Base-by-base conservation (phyloP, 1,140 invertebrate genomes). In the Macrosteles quadrilineatus region DNA sequence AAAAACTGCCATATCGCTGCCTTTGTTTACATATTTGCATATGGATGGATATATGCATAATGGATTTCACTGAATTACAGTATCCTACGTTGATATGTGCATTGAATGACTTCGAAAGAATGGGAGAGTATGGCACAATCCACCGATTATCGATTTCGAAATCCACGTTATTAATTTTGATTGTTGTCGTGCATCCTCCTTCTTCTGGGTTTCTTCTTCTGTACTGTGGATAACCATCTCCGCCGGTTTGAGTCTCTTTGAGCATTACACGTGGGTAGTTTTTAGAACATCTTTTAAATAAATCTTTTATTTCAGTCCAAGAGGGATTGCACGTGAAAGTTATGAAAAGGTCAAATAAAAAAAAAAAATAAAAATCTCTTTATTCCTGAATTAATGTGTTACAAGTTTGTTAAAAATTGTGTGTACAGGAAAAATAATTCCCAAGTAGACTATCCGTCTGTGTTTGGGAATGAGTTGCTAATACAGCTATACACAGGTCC, bases 401-500 rank as follows among this genome's bases (percentile, higher is more conserved):
- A n/a, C n/a, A n/a, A n/a, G n/a, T n/a, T n/a, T n/a, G n/a, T n/a
- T n/a, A n/a, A n/a, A n/a, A n/a, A n/a, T n/a, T n/a, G n/a, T n/a
- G n/a, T n/a, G n/a, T n/a, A n/a, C n/a, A n/a, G n/a, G n/a, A n/a
- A n/a, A n/a, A n/a, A n/a, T n/a, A n/a, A n/a, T n/a, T n/a, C n/a
- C n/a, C n/a, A n/a, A n/a, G n/a, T n/a, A n/a, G n/a, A 40, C 36
- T n/a, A 31, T 82, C 85, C 76, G 83, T 86, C 63, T 85, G 81
- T 75, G 83, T 81, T 82, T 85, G 85, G n/a, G n/a, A n/a, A n/a
- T n/a, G n/a, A n/a, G n/a, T n/a, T n/a, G n/a, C n/a, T n/a, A n/a
- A n/a, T n/a, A n/a, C n/a, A n/a, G n/a, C n/a, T n/a, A n/a, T n/a
- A n/a, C n/a, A n/a, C n/a, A n/a, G n/a, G n/a, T n/a, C n/a, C n/a